Conservation (phyloP, 1,140 invertebrate genomes). For the Bombus sibiricus region DNA sequence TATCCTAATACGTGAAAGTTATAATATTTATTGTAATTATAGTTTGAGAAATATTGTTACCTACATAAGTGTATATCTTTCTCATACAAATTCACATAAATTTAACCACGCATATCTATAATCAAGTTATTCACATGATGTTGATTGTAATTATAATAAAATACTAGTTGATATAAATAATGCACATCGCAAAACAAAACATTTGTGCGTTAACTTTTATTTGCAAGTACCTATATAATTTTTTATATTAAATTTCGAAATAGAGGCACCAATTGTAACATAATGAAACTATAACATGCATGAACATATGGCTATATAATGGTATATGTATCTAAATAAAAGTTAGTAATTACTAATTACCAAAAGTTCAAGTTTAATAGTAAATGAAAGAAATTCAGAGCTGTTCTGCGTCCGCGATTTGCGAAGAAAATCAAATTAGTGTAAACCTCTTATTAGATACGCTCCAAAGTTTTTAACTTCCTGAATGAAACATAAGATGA, state of each 20-base stretch:
- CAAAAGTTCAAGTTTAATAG: background rate
- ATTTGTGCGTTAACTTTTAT: background rate
- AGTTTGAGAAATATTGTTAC: background rate
- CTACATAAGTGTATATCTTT: background rate
- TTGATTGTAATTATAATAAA: background rate
- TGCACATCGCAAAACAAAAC: background rate
- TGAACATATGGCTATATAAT: background rate
- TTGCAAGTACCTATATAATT: background rate
- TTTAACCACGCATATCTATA: background rate
- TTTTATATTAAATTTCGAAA: too few relatives aligned
- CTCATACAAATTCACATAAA: background rate
- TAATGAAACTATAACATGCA: too few relatives aligned
- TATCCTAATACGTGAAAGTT: background rate
- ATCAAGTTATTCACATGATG: background rate
- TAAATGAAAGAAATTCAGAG: slow-evolving; percentile 29
- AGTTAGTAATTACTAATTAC: background rate
- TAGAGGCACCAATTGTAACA: too few relatives aligned
- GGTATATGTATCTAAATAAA: background rate
- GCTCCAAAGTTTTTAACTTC: slow-evolving; percentile 46
- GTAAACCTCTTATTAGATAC: slow-evolving; percentile 62
- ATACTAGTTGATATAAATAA: background rate
- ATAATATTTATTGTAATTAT: background rate
- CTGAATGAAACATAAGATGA: slow-evolving; percentile 52
- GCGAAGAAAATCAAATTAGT: slow-evolving; percentile 14
- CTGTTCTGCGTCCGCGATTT: slow-evolving; percentile 47